Evolutionary conservation across 1,140 invertebrate species (phyloP).

Genomic region (Elymnias hypermnestra): DNA sequence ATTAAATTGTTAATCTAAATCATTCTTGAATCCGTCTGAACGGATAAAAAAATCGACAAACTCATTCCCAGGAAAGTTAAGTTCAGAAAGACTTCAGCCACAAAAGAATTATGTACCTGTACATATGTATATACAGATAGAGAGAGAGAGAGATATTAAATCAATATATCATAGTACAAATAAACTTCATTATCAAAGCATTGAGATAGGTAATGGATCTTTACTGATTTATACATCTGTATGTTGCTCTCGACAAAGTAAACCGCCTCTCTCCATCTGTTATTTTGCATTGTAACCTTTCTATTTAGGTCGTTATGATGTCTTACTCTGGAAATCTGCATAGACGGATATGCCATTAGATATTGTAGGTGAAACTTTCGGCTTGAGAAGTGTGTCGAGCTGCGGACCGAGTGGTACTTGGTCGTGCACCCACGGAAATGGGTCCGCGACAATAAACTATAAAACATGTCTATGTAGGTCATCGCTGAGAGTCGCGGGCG

Average conservation of each 20-base stretch:
- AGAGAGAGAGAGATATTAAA: no score
- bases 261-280: conserved; percentile 18
- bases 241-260: conserved; percentile 5
- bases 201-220: no score
- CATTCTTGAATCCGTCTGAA: no score
- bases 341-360: conserved; percentile 71
- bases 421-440: conserved; percentile 66
- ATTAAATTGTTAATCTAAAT: no score
- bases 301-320: conserved; percentile 61
- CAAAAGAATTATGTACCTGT: no score
- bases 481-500: conserved; percentile 40
- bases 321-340: conserved; percentile 72
- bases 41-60: no score
- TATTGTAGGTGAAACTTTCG: conserved; percentile 71
- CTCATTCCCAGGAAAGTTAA: no score
- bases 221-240: no score
- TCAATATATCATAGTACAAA: no score
- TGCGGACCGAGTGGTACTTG: conserved; percentile 36
- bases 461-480: conserved; percentile 63
- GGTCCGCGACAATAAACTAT: conserved; percentile 65
- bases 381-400: conserved; percentile 62
- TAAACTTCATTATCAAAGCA: no score
- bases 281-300: conserved; percentile 42
- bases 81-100: no score
- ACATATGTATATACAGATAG: no score